These are phyloP conservation scores for Parauchenoglanis punctatus DNA, from an alignment of 2,797 vertebrate genomes.

Conservation along the genomic window DNA sequence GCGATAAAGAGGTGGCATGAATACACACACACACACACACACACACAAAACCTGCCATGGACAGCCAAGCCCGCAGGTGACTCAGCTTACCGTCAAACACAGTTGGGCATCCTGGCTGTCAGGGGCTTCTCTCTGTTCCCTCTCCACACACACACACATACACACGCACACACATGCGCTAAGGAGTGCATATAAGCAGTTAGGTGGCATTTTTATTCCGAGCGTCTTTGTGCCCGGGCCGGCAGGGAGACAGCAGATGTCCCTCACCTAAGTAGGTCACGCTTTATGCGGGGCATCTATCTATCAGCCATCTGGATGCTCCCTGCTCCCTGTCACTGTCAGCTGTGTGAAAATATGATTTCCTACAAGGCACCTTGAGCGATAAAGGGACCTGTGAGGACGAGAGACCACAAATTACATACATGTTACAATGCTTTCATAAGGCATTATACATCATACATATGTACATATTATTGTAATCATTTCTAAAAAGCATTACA, in stretches of 20 bases:
- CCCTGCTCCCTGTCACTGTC: slow-evolving; percentile 79
- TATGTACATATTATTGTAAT: not conserved
- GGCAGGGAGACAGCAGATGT: slow-evolving; percentile 73
- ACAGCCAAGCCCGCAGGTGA: slow-evolving; percentile 29
- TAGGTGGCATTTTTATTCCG: slow-evolving; percentile 78
- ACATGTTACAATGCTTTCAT: not conserved
- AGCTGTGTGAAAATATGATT: slow-evolving; percentile 75
- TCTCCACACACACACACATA: slow-evolving; percentile 1
- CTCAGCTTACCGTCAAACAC: slow-evolving; percentile 40
- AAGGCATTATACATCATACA: not conserved
- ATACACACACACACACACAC: not conserved
- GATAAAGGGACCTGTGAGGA: slow-evolving; percentile 48
- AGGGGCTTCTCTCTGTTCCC: not conserved
- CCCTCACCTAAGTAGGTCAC: slow-evolving; percentile 86
- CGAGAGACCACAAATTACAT: slow-evolving; percentile 3
- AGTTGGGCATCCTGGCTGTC: slow-evolving; percentile 34
- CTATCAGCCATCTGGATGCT: slow-evolving; percentile 86
- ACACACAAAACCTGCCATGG: slow-evolving; percentile 12
- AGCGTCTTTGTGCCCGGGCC: slow-evolving; percentile 69
- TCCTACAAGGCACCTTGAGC: slow-evolving; percentile 78
- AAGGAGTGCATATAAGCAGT: slow-evolving; percentile 62
- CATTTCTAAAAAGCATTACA: not conserved
- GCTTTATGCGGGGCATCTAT: slow-evolving; percentile 72
- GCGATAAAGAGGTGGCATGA: slow-evolving; percentile 55
- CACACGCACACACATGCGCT: slow-evolving; percentile 36